These are phyloP conservation scores for Calonectris borealis DNA, from an alignment of 2,113 vertebrate species.

Conservation along the genomic window DNA sequence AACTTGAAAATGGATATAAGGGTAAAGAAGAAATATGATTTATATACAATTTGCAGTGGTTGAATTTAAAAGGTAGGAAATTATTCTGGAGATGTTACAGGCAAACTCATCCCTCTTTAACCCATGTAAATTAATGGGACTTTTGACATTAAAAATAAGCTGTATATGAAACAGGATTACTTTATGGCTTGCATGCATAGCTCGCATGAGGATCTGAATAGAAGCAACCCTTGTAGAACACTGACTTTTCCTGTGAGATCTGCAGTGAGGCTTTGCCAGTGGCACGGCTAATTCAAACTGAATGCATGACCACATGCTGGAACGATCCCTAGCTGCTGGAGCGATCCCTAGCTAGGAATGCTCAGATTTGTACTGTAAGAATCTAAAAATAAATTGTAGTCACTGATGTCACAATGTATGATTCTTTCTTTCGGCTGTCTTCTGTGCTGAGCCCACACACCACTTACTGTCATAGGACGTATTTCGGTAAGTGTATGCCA, in stretches of 20 bases:
- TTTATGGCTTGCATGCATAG: not conserved
- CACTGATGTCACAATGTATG: conserved; percentile 21
- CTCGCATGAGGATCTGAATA: not conserved
- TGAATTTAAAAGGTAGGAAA: not conserved
- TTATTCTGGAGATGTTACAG: not conserved
- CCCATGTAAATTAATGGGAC: not conserved
- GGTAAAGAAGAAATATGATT: not conserved
- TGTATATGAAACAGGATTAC: not conserved
- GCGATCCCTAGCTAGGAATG: not conserved
- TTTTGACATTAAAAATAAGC: not conserved
- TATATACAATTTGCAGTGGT: not conserved
- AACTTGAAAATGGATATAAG: not conserved
- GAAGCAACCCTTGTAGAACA: not conserved
- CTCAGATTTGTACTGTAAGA: conserved; percentile 28
- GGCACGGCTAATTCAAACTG: not conserved
- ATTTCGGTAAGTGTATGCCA: not conserved
- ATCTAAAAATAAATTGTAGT: conserved; percentile 50
- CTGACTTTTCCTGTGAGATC: not conserved
- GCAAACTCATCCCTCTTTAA: not conserved
- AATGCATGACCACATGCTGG: not conserved
- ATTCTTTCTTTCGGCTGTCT: conserved; percentile 1
- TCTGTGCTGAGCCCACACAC: conserved; percentile 10
- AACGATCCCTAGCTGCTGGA: not conserved
- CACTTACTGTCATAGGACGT: not conserved
- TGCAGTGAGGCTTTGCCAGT: not conserved